Conservation (phyloP, 2,888 invertebrate species). For the Mermis nigrescens region DNA sequence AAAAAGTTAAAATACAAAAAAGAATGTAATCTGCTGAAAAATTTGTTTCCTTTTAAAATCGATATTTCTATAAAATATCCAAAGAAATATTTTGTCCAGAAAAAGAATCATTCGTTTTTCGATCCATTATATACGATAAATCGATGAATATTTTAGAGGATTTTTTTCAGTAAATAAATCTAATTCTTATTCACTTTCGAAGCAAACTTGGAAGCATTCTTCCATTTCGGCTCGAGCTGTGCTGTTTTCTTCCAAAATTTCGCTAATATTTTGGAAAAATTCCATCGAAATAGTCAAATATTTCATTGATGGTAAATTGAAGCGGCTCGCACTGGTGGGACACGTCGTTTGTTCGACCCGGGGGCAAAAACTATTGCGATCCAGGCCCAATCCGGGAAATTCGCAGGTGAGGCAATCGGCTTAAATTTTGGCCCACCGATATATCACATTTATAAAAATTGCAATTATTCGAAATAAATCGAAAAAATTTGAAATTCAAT, state of each 20-base stretch:
- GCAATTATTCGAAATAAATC: too few relatives aligned
- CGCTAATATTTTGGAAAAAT: background rate
- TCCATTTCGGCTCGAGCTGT: conserved; percentile 15
- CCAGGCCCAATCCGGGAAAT: background rate
- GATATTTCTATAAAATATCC: background rate
- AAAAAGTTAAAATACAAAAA: background rate
- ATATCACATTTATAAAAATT: too few relatives aligned
- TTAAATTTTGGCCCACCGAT: too few relatives aligned
- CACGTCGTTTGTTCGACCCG: conserved; percentile 14
- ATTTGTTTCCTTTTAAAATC: background rate
- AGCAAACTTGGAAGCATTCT: conserved; percentile 24
- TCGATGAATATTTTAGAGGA: background rate
- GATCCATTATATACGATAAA: too few relatives aligned
- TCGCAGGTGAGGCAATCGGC: background rate
- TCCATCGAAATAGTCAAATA: background rate
- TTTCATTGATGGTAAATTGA: background rate
- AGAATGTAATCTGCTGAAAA: background rate
- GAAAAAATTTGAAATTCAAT: too few relatives aligned
- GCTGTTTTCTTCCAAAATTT: conserved; percentile 6
- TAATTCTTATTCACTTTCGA: background rate
- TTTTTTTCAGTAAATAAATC: background rate
- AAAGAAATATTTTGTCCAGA: background rate
- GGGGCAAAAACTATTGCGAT: conserved; percentile 16
- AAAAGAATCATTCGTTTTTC: too few relatives aligned
- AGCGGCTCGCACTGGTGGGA: conserved; percentile 8